phyloP scores from a whole-genome alignment of 2,113 vertebrate species.

The Myrmecophaga tridactyla region DNA sequence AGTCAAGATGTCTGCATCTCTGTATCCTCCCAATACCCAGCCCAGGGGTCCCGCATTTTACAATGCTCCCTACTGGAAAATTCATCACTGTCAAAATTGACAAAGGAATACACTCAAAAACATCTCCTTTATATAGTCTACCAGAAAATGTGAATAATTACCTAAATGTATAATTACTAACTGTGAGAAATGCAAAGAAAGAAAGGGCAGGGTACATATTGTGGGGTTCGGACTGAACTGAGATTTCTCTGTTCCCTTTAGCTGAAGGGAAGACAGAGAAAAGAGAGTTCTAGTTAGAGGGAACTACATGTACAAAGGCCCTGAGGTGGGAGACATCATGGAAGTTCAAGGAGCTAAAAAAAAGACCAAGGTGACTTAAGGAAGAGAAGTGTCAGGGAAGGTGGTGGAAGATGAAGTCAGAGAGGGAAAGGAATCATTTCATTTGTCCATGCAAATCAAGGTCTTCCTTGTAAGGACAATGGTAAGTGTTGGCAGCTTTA shows the following conservation, averaged over 20 bases:
- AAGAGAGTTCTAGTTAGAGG: neutral
- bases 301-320: neutral
- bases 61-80: neutral
- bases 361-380: neutral
- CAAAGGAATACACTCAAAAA: neutral
- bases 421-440: neutral
- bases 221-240: neutral
- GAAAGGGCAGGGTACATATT: neutral
- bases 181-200: neutral
- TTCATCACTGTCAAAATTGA: neutral
- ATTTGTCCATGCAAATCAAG: neutral
- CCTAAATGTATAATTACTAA: neutral
- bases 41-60: neutral
- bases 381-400: neutral
- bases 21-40: neutral
- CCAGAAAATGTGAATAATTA: neutral
- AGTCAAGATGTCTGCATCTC: neutral
- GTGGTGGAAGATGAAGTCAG: neutral
- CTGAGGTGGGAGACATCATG: neutral
- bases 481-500: neutral
- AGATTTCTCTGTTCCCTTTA: neutral
- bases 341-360: neutral
- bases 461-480: neutral
- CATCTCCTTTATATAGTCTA: neutral
- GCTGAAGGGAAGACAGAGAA: neutral